Percentiles rank a stretch among this genome's conserved stretches.
Conservation (phyloP, 2,797 vertebrate genomes). For the Poecilia gillii region DNA sequence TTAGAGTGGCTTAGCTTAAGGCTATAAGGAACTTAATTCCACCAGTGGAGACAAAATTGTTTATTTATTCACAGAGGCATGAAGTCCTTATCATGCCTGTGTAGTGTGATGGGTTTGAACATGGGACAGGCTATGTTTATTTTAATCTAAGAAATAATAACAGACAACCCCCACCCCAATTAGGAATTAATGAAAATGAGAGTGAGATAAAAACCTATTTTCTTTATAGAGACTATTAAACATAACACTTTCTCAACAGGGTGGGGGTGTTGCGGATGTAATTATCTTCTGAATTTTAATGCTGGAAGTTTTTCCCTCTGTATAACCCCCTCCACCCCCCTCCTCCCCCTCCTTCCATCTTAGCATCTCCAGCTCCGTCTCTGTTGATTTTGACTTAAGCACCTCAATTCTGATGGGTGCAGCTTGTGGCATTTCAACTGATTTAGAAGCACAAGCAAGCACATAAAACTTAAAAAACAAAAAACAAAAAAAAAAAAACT, state of each 20-base stretch:
- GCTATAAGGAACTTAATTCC: slow-evolving; percentile 88
- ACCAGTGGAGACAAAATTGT: slow-evolving; percentile 84
- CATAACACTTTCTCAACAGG: slow-evolving; percentile 87
- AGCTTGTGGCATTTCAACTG: slow-evolving; percentile 75
- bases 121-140: slow-evolving; percentile 88
- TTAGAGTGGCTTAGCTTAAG: slow-evolving; percentile 85
- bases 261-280: slow-evolving; percentile 83
- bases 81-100: slow-evolving; percentile 85
- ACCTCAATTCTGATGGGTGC: slow-evolving; percentile 79
- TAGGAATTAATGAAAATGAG: slow-evolving; percentile 91
- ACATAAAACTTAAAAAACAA: slow-evolving; percentile 45
- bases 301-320: slow-evolving; percentile 78
- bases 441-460: slow-evolving; percentile 72
- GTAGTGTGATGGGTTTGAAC: slow-evolving; percentile 89
- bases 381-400: slow-evolving; percentile 77
- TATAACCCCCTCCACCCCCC: slow-evolving; percentile 37
- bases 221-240: slow-evolving; percentile 90
- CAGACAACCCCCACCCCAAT: slow-evolving; percentile 88
- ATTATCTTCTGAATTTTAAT: slow-evolving; percentile 89
- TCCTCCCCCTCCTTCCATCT: slow-evolving; percentile 20
- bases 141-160: slow-evolving; percentile 92
- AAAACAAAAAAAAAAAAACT: slow-evolving; percentile 17
- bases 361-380: slow-evolving; percentile 39
- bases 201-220: slow-evolving; percentile 88
- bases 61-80: slow-evolving; percentile 87